Conservation (phyloP, 2,888 invertebrate genomes). For the Drosophila vallismaia region DNA sequence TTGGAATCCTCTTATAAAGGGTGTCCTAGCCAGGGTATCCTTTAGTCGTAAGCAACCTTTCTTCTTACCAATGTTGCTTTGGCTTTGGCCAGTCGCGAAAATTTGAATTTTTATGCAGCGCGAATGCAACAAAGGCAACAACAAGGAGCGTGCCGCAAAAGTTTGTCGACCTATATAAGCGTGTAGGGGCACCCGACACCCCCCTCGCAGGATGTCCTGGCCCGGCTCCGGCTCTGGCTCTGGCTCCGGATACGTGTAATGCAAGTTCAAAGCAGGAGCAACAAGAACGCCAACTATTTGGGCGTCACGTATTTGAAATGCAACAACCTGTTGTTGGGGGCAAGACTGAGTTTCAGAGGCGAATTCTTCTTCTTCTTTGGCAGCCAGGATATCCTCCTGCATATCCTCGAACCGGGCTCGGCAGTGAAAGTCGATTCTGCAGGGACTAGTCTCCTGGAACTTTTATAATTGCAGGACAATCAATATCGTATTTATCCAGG, state of each 20-base stretch:
- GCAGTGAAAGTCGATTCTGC: constrained; percentile 63
- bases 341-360: constrained; percentile 22
- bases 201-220: constrained; percentile 40
- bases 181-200: constrained; percentile 49
- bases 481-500: constrained; percentile 48
- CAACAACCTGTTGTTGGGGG: constrained; percentile 72
- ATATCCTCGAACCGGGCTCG: constrained; percentile 26
- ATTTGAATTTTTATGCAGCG: constrained; percentile 76
- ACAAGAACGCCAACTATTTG: constrained; percentile 59
- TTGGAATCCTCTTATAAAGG: too few relatives aligned
- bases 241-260: constrained; percentile 73
- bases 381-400: constrained; percentile 27
- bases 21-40: constrained; percentile 14
- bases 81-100: constrained; percentile 63
- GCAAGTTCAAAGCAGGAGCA: constrained; percentile 71
- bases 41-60: neutral
- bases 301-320: constrained; percentile 71
- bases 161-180: constrained; percentile 79
- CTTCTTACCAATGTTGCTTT: constrained; percentile 34
- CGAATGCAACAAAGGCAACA: constrained; percentile 47
- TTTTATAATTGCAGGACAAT: constrained; percentile 72
- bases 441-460: constrained; percentile 45
- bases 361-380: constrained; percentile 11
- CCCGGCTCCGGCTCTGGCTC: neutral
- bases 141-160: constrained; percentile 67